phyloP scores from a whole-genome alignment of 1,140 invertebrate species.

The Leptinotarsa defecta region DNA sequence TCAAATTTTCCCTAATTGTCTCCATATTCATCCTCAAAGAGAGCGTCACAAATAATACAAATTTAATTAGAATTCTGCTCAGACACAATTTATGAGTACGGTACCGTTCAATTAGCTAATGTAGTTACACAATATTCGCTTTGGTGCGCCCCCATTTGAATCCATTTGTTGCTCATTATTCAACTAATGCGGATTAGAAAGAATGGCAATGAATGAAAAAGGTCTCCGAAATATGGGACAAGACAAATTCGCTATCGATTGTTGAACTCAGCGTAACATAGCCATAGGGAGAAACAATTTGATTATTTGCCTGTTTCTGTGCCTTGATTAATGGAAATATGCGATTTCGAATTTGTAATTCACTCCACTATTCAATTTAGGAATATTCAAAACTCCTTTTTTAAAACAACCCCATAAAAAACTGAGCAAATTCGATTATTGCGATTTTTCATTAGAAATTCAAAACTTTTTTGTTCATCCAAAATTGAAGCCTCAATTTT shows the following conservation, averaged over 20 bases:
- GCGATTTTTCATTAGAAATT: too few relatives aligned
- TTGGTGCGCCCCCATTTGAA: neutral
- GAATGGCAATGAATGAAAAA: neutral
- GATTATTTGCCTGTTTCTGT: too few relatives aligned
- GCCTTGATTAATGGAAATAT: too few relatives aligned
- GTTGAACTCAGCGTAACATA: too few relatives aligned
- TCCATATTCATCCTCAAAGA: neutral
- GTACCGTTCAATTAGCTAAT: constrained; percentile 25
- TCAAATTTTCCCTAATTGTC: neutral
- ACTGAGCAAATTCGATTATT: too few relatives aligned
- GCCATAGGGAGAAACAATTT: too few relatives aligned
- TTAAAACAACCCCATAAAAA: too few relatives aligned
- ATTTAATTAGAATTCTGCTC: constrained; percentile 22
- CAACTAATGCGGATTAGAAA: neutral
- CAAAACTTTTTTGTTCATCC: too few relatives aligned
- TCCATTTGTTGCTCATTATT: constrained; percentile 19
- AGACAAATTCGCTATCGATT: neutral
- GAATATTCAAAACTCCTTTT: too few relatives aligned
- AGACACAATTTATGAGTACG: constrained; percentile 21
- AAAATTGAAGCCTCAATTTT: too few relatives aligned
- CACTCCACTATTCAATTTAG: too few relatives aligned
- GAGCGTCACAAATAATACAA: constrained; percentile 14
- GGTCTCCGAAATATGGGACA: neutral
- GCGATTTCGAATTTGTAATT: too few relatives aligned
- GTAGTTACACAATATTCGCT: constrained; percentile 19